These are phyloP conservation scores for Lepidocyrtinus sp. DNA, from an alignment of 2,888 invertebrate genomes.

Conservation along the genomic window DNA sequence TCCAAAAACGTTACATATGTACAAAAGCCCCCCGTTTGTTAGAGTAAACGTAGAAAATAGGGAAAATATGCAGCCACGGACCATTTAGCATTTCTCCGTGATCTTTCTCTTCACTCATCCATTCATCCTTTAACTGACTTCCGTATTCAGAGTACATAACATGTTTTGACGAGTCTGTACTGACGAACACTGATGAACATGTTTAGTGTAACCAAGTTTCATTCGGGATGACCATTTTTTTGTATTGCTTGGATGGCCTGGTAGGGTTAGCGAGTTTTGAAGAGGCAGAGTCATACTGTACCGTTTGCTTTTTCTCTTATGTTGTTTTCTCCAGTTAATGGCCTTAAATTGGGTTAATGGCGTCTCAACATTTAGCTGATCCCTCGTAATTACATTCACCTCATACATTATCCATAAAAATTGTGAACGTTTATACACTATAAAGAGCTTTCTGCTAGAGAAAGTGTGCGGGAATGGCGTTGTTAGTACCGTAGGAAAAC, in stretches of 20 bases:
- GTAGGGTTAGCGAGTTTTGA: background rate
- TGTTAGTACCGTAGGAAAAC: background rate
- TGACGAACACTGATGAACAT: too few relatives aligned
- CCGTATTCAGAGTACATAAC: too few relatives aligned
- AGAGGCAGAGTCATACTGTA: background rate
- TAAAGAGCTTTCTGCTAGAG: background rate
- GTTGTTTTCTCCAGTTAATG: slow-evolving; percentile 34
- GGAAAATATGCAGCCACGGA: slow-evolving; percentile 51
- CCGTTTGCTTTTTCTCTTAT: background rate
- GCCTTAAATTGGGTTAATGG: slow-evolving; percentile 61
- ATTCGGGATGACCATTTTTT: too few relatives aligned
- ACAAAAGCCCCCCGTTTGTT: too few relatives aligned
- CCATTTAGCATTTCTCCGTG: slow-evolving; percentile 56
- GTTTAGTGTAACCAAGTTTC: too few relatives aligned
- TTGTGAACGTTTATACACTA: slow-evolving; percentile 10
- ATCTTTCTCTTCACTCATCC: slow-evolving; percentile 16
- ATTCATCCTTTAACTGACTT: too few relatives aligned
- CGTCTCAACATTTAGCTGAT: slow-evolving; percentile 51
- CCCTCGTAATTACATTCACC: slow-evolving; percentile 52
- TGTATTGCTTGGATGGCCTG: background rate
- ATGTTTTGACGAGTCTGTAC: background rate
- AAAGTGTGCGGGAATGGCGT: background rate
- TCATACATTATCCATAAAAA: slow-evolving; percentile 58
- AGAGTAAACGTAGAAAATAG: background rate
- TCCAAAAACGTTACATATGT: background rate